A percentile compares a stretch with the other conserved stretches of the same genome.
phyloP scores from a whole-genome alignment of 2,888 invertebrate genomes.

The Agrochola macilenta region DNA sequence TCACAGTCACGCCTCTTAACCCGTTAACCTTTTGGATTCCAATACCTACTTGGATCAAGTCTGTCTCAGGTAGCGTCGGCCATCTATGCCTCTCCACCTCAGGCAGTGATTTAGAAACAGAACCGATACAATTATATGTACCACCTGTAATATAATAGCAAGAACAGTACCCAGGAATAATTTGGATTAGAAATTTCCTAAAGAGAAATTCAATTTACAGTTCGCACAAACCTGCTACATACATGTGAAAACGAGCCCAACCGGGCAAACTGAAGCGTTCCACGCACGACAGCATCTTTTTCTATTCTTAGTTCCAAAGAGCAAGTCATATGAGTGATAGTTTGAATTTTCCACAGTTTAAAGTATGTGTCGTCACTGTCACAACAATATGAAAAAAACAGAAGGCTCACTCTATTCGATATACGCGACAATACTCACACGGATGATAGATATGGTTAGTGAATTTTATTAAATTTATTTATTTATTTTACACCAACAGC shows the following conservation, averaged over 20 bases:
- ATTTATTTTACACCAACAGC: no score
- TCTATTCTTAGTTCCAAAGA: slow-evolving; percentile 6
- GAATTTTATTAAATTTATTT: no score
- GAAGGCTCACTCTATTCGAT: slow-evolving; percentile 13
- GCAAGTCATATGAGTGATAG: slow-evolving; percentile 51
- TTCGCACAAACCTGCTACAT: neutral
- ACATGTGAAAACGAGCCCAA: neutral
- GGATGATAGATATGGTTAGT: neutral
- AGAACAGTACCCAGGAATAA: no score
- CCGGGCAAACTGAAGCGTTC: neutral
- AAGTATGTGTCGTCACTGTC: slow-evolving; percentile 7
- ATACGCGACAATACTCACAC: no score
- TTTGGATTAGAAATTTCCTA: neutral
- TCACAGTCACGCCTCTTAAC: slow-evolving; percentile 7
- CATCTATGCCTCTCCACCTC: no score
- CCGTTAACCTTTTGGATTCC: neutral
- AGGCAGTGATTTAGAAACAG: neutral
- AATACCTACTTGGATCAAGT: neutral
- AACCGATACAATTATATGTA: neutral
- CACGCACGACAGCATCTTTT: neutral
- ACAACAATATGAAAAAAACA: neutral
- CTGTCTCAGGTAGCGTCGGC: neutral
- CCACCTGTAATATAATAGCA: neutral
- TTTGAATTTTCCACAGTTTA: slow-evolving; percentile 38
- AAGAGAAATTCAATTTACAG: neutral